Conservation (phyloP, 2,888 invertebrate species). For the Dryocosmus kuriphilus region DNA sequence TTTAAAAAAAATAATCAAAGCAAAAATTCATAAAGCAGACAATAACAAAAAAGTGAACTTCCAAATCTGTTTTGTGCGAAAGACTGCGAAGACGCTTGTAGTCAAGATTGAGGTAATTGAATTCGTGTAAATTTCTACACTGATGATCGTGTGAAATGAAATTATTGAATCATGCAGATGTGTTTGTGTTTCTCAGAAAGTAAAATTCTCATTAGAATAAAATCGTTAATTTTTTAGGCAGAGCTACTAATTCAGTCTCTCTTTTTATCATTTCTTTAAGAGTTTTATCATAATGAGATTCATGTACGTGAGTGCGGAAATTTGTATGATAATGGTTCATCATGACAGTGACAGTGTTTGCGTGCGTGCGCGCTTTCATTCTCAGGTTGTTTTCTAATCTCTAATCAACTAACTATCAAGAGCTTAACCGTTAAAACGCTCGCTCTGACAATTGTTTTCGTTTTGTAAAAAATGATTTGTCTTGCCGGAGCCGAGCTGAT, state of each 20-base stretch:
- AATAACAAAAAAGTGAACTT: background rate
- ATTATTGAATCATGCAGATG: conserved; percentile 16
- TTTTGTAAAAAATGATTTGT: conserved; percentile 71
- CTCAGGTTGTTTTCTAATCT: conserved; percentile 67
- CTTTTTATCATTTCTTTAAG: background rate
- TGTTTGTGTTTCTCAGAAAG: background rate
- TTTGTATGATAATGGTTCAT: conserved; percentile 48
- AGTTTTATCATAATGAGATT: conserved; percentile 18
- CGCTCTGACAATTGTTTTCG: conserved; percentile 75
- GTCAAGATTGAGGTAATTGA: conserved; percentile 22
- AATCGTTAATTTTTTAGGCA: background rate
- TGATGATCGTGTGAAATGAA: background rate
- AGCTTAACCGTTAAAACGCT: conserved; percentile 75
- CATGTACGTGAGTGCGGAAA: background rate
- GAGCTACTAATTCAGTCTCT: background rate
- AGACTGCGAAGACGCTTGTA: conserved; percentile 7
- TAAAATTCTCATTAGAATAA: conserved; percentile 13
- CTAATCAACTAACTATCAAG: conserved; percentile 73
- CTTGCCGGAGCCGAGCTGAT: conserved; percentile 77
- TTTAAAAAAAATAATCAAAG: background rate
- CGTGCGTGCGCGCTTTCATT: conserved; percentile 53
- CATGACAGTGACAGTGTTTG: conserved; percentile 54
- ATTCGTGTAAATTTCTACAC: background rate
- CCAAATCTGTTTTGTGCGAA: conserved; percentile 35
- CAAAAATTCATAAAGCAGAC: background rate